These are phyloP conservation scores for Venusia cambrica DNA, from an alignment of 2,888 invertebrate genomes.

Conservation along the genomic window DNA sequence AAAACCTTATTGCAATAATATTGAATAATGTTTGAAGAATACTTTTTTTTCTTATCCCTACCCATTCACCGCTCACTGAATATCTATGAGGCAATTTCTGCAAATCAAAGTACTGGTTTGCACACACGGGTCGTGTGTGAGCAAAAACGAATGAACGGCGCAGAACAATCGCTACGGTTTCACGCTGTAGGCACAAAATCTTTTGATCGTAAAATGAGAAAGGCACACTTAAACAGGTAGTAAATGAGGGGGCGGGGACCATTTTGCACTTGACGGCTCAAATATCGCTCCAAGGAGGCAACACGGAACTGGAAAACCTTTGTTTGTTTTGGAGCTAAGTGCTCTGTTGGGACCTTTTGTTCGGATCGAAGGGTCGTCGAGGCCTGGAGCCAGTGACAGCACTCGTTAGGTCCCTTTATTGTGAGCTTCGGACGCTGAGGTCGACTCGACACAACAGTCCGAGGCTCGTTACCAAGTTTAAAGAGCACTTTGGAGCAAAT, in stretches of 20 bases:
- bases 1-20: too few relatives aligned
- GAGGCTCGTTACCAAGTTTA: conserved; percentile 41
- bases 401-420: conserved; percentile 20
- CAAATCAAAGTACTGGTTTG: too few relatives aligned
- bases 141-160: not conserved
- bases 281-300: conserved; percentile 14
- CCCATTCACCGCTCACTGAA: not conserved
- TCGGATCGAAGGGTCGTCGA: conserved; percentile 15
- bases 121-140: too few relatives aligned
- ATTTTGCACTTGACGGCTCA: conserved; percentile 24
- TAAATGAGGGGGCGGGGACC: conserved; percentile 15
- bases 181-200: conserved; percentile 5
- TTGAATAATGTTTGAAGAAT: too few relatives aligned
- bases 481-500: conserved; percentile 47
- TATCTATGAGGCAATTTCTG: not conserved
- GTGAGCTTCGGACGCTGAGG: conserved; percentile 3
- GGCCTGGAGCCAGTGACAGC: conserved; percentile 19
- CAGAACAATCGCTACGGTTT: conserved; percentile 5
- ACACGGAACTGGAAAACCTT: conserved; percentile 19
- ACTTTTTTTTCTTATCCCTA: too few relatives aligned
- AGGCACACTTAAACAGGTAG: conserved; percentile 17
- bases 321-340: conserved; percentile 26
- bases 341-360: conserved; percentile 20
- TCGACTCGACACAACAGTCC: conserved; percentile 24
- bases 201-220: conserved; percentile 17